These are phyloP conservation scores for Agrochola lychnidis DNA, from an alignment of 2,888 invertebrate species.

Conservation along the genomic window DNA sequence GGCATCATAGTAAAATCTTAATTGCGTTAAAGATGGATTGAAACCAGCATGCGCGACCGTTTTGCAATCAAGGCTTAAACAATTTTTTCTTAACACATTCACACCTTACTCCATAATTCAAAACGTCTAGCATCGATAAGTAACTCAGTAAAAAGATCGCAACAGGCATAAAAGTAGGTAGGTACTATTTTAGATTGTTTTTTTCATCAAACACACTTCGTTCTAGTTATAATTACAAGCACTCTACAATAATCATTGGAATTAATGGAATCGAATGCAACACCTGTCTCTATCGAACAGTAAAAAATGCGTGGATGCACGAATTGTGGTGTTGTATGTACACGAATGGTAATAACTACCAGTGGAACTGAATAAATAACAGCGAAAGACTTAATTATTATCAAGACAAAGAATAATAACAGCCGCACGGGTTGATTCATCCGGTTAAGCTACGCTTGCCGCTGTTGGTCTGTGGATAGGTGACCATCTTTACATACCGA, in stretches of 20 bases:
- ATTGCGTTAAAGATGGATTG: background rate
- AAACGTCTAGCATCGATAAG: constrained; percentile 17
- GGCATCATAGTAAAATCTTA: background rate
- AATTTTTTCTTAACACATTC: constrained; percentile 15
- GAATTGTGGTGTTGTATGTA: constrained; percentile 36
- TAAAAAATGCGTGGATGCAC: constrained; percentile 44
- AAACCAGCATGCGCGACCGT: constrained; percentile 1
- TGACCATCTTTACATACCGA: too few species aligned
- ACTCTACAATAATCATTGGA: constrained; percentile 54
- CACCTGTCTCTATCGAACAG: constrained; percentile 47
- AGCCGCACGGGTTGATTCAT: too few species aligned
- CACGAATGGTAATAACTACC: constrained; percentile 29
- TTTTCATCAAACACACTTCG: constrained; percentile 45
- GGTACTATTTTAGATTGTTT: constrained; percentile 29
- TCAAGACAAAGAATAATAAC: background rate
- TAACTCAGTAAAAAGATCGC: constrained; percentile 26
- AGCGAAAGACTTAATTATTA: constrained; percentile 2
- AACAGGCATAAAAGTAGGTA: constrained; percentile 10
- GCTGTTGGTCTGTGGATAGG: too few species aligned
- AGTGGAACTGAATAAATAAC: constrained; percentile 27
- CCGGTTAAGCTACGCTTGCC: too few species aligned
- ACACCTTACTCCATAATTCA: constrained; percentile 38
- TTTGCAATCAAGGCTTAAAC: constrained; percentile 12
- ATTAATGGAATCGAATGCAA: constrained; percentile 56
- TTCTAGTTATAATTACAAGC: constrained; percentile 44